These are phyloP conservation scores for Eulacestoma nigropectus DNA, from an alignment of 2,113 vertebrate genomes.

Conservation along the genomic window DNA sequence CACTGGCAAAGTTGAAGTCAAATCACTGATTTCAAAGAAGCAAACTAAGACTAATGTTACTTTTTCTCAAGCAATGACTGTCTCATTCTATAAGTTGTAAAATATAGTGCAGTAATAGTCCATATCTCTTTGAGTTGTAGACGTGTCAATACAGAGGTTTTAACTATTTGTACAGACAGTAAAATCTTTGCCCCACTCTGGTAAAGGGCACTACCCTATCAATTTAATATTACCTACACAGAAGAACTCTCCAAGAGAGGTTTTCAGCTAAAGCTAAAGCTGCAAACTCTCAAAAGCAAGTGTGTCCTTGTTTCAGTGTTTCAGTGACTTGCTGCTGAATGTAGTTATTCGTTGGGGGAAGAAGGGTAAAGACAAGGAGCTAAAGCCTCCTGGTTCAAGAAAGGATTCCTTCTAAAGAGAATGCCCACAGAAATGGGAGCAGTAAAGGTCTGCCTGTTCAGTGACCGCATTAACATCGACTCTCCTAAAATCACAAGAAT, in stretches of 20 bases:
- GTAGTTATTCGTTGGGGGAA: fast-evolving
- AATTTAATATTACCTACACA: neutral
- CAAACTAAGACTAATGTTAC: neutral
- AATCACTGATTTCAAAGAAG: neutral
- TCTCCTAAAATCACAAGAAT: neutral
- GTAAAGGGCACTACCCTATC: neutral
- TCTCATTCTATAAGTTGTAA: neutral
- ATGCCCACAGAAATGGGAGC: neutral
- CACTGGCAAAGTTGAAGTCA: neutral
- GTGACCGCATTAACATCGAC: neutral
- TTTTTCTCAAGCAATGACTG: neutral
- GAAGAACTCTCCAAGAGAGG: neutral
- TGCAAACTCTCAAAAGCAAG: neutral
- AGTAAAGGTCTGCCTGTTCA: neutral
- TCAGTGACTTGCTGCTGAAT: neutral
- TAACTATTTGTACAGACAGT: neutral
- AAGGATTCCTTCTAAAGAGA: neutral
- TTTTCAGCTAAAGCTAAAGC: neutral
- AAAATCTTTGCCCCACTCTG: neutral
- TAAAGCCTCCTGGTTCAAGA: neutral
- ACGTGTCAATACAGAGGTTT: neutral
- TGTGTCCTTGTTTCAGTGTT: too few relatives aligned
- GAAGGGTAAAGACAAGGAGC: neutral
- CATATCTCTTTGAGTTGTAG: neutral
- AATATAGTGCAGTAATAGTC: neutral